Evolutionary conservation across 2,797 vertebrate genomes (phyloP), one percentile per base, ranked within the genome.

Genomic region (Emydoidea blandingii): DNA sequence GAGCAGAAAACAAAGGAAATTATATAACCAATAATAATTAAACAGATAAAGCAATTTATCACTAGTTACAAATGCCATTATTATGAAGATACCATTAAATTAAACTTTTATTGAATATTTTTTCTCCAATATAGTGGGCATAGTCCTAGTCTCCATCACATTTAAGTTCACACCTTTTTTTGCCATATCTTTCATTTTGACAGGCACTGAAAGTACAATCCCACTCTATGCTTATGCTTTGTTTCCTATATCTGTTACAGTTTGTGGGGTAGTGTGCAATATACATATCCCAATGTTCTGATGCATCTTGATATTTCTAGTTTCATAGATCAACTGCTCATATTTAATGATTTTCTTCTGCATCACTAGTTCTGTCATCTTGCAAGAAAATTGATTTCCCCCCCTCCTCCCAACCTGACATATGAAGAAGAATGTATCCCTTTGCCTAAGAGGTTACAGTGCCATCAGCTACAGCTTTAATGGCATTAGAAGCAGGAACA

Each of bases 381-480:
- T 93, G 72, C 88, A 72, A 94, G 72, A 94, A 93, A 94, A 92
- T 83, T 83, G 82, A 91, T 95, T 94, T 95, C 94, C 92, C 90
- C 19, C 31, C 18, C 15, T 92, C 89, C 19, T 15, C 9, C 31
- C 44, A 52, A 92, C 56, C 79, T 81, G 29, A 89, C 76, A 80
- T 59, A 78, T 37, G 19, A 92, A 80, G 31, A 49, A 92, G 79
- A 94, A 91, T 91, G 92, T 86, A 90, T 83, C 16, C 87, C 87
- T 0, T 81, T 92, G 56, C 81, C 92, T 52, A 91, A 85, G 59
- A 91, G 5, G 18, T 93, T 88, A 53, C 65, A 90, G 27, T 49
- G 53, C 10, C 12, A 85, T 81, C 91, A 94, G 79, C 44, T 6
- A 85, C 11, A 93, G 12, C 19, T 93, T 89, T 86, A 93, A n/a